Base-by-base conservation (phyloP, 1,140 invertebrate species). In the Pseudomyrmex pallidus region DNA sequence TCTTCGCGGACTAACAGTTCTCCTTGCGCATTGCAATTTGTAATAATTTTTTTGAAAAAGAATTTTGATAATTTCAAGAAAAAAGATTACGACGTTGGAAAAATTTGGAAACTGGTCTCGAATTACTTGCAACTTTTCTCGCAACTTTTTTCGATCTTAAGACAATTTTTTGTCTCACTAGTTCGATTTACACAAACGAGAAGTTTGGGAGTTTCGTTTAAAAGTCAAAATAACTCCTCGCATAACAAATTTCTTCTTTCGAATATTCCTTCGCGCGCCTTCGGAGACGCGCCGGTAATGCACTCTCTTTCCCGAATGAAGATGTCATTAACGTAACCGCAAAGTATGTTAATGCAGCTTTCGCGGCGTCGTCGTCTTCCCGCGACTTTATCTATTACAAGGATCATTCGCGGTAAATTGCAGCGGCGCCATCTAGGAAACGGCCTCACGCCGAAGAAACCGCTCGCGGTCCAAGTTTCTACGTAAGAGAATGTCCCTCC, bases 401-500 rank as follows among this genome's bases (percentile, higher is more conserved):
- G 61, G 62, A 35, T 76, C 46, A 64, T 44, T 35, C 20, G 46
- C 5, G 15, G 59, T 52, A 44, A 77, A 67, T 66, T 54, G 44
- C 25, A 17, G 25, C 46, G 46, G 22, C 44, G 46, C 12, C 74
- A 10, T 44, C 25, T 44, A 67, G 62, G 48, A 67, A 67, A 15
- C 35, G 56, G 44, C 15, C 44, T 48, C 64, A 67, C n/a, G 61
- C 57, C 57, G n/a, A 20, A 59, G 57, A 20, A 59, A 17, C 54
- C n/a, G 57, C n/a, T 17, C n/a, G 57, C 61, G 62, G n/a, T 52
- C 74, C 61, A 64, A 64, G 61, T 54, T 77, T 67, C 74, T 54
- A 67, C 17, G 9, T 50, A 50, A 66, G 74, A 56, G 48, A 77
- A 67, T 64, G 25, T 54, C 12, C 8, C 13, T 77, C 44, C 59